phyloP scores from a whole-genome alignment of 2,888 invertebrate genomes.

The Hemaris fuciformis region DNA sequence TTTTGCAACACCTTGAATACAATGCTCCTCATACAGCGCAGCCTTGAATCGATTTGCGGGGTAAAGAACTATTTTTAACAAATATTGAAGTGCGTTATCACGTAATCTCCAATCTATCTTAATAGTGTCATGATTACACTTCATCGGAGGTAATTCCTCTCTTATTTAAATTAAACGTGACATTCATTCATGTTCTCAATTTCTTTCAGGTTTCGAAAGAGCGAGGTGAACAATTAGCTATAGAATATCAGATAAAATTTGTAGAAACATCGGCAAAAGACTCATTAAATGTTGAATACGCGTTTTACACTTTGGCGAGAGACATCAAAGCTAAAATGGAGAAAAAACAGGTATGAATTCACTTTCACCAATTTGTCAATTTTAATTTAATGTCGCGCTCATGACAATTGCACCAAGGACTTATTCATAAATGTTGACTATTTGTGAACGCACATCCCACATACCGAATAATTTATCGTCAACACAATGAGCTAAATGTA shows the following conservation, averaged over 20 bases:
- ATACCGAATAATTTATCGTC: conserved; percentile 24
- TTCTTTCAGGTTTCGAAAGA: conserved; percentile 91
- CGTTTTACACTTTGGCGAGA: conserved; percentile 97
- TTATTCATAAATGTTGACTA: conserved; percentile 41
- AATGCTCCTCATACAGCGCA: too few relatives aligned
- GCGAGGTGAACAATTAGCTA: conserved; percentile 96
- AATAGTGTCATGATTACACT: not conserved
- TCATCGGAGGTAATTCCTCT: not conserved
- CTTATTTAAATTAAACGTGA: not conserved
- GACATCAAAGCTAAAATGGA: conserved; percentile 99
- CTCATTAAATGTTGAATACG: conserved; percentile 98
- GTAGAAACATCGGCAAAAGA: conserved; percentile 99
- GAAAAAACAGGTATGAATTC: conserved; percentile 92
- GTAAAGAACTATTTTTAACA: not conserved
- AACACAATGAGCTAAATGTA: not conserved
- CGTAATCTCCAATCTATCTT: not conserved
- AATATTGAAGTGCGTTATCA: not conserved
- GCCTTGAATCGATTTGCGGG: too few relatives aligned
- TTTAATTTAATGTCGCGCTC: conserved; percentile 19
- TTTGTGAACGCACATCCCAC: conserved; percentile 31
- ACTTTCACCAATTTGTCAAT: conserved; percentile 35
- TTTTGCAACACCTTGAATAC: too few relatives aligned
- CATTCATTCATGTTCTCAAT: not conserved
- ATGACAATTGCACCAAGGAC: conserved; percentile 50
- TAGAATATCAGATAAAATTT: conserved; percentile 99